Evolutionary conservation across 2,888 invertebrate species (phyloP).

Genomic region (Oxytorus armatus): DNA sequence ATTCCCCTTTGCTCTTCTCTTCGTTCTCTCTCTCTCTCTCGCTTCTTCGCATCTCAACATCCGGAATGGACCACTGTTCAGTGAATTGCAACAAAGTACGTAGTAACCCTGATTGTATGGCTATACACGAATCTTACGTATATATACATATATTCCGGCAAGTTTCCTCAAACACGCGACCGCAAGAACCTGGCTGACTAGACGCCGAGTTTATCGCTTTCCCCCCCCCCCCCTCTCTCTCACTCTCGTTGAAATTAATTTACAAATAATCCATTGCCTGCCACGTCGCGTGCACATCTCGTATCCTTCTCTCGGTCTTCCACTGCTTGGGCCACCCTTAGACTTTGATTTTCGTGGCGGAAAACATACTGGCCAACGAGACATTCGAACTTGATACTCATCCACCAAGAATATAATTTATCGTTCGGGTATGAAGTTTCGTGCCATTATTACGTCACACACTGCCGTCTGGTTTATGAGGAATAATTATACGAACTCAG

Average conservation of each 20-base stretch:
- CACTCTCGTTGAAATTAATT: slow-evolving; percentile 54
- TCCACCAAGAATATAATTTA: slow-evolving; percentile 46
- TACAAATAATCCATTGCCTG: slow-evolving; percentile 53
- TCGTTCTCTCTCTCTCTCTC: slow-evolving; percentile 5
- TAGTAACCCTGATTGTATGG: slow-evolving; percentile 29
- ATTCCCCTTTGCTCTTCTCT: not conserved
- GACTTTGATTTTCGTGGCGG: slow-evolving; percentile 25
- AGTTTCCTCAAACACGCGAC: slow-evolving; percentile 46
- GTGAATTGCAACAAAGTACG: slow-evolving; percentile 16
- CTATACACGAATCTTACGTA: slow-evolving; percentile 18
- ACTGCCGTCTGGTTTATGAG: not conserved
- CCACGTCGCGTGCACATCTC: slow-evolving; percentile 9
- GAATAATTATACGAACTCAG: slow-evolving; percentile 11
- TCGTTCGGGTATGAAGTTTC: slow-evolving; percentile 38
- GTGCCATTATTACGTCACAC: slow-evolving; percentile 3
- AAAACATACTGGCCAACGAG: slow-evolving; percentile 23
- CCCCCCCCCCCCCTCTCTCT: slow-evolving; percentile 12
- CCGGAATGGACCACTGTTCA: slow-evolving; percentile 29
- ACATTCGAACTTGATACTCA: slow-evolving; percentile 48
- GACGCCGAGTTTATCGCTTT: slow-evolving; percentile 31
- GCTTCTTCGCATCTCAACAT: slow-evolving; percentile 24
- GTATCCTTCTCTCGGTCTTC: slow-evolving; percentile 20
- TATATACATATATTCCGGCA: slow-evolving; percentile 11
- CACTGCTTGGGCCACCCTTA: slow-evolving; percentile 1
- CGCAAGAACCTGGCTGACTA: slow-evolving; percentile 50